Conservation (phyloP, 2,113 vertebrate genomes). For the Tenrec ecaudatus region DNA sequence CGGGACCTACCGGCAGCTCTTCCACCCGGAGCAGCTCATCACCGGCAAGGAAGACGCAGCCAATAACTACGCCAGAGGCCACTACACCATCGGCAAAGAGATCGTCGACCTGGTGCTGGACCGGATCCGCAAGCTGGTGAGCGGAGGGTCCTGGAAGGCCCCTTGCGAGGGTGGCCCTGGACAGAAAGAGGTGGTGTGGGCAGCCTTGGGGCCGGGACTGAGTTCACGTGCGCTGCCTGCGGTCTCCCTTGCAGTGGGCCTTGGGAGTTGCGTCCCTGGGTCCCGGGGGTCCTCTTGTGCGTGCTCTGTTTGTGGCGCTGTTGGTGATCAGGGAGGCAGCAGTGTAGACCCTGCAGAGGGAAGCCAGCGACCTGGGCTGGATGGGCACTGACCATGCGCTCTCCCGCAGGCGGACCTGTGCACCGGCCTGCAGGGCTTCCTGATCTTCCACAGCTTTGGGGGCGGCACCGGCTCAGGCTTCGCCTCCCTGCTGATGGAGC, state of each 20-base stretch:
- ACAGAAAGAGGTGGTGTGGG: not conserved
- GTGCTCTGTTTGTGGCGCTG: accelerated
- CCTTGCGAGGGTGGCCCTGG: no score
- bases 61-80: slow-evolving; percentile 90
- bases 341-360: not conserved
- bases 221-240: no score
- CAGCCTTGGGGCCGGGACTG: not conserved
- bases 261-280: accelerated
- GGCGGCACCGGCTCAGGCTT: no score
- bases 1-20: slow-evolving; percentile 85
- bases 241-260: no score
- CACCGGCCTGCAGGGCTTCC: slow-evolving; percentile 85
- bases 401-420: slow-evolving; percentile 79
- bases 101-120: slow-evolving; percentile 90
- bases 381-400: not conserved
- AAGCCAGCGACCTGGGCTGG: not conserved
- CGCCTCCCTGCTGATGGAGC: no score
- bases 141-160: not conserved
- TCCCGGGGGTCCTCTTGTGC: no score
- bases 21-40: no score
- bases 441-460: no score
- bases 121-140: slow-evolving; percentile 89
- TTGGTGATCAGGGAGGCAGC: no score
- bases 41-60: slow-evolving; percentile 90
- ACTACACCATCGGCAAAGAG: slow-evolving; percentile 92